Percentiles rank a stretch among this genome's conserved stretches.
Conservation (phyloP, 2,113 vertebrate genomes). For the Hippolais icterina region DNA sequence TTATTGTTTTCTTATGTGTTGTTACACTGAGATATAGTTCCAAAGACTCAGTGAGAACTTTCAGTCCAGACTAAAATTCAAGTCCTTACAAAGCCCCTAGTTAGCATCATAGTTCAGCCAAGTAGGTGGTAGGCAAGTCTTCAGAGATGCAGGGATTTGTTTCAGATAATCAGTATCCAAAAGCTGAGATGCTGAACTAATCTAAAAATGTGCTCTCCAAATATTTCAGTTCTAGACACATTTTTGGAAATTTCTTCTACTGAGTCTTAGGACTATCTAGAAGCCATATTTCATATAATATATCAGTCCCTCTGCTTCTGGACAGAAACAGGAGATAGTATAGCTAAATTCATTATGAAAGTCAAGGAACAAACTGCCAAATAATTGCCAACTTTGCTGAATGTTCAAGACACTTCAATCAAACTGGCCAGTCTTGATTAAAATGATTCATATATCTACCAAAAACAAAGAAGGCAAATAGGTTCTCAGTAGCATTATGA, state of each 20-base stretch:
- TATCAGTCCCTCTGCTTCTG: background rate
- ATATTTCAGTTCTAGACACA: background rate
- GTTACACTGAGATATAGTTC: background rate
- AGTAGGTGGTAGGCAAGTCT: background rate
- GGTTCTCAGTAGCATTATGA: background rate
- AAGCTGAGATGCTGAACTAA: background rate
- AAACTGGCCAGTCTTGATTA: background rate
- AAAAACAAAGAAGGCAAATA: background rate
- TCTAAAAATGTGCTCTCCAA: background rate
- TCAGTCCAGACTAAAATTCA: background rate
- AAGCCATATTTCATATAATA: background rate
- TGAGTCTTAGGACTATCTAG: background rate
- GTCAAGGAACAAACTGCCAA: background rate
- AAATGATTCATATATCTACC: background rate
- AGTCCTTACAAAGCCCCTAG: background rate
- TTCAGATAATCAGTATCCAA: background rate
- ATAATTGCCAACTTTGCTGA: background rate
- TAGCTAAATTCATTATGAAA: background rate
- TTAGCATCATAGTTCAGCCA: background rate
- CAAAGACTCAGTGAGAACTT: background rate
- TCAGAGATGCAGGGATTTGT: background rate
- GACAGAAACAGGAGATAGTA: background rate
- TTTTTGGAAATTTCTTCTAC: background rate
- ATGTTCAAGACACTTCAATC: background rate
- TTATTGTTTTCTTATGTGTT: background rate